phyloP scores from a whole-genome alignment of 2,797 vertebrate genomes.

The Sebastes matsubarae region DNA sequence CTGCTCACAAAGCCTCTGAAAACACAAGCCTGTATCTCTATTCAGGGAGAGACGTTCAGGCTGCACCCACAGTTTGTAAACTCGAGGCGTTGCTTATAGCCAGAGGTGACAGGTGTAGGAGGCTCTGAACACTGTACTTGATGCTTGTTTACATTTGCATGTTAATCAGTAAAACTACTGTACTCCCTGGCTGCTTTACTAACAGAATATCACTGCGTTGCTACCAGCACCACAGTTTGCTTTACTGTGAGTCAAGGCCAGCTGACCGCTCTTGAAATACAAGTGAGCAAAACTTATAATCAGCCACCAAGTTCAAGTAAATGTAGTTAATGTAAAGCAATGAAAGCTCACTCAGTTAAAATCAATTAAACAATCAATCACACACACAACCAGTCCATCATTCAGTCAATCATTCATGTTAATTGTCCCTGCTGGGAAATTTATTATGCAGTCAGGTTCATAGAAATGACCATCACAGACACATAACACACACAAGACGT shows the following conservation, averaged over 20 bases:
- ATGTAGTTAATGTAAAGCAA: background rate
- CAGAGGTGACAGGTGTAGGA: slow-evolving; percentile 51
- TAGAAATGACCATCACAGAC: background rate
- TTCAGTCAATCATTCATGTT: slow-evolving; percentile 15
- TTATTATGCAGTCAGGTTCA: background rate
- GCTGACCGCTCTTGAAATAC: background rate
- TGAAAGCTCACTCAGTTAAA: background rate
- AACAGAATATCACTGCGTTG: background rate
- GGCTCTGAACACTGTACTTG: background rate
- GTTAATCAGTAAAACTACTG: slow-evolving; percentile 27
- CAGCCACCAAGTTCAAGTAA: background rate
- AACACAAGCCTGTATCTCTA: slow-evolving; percentile 46
- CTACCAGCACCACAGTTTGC: background rate
- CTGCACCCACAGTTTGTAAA: slow-evolving; percentile 29
- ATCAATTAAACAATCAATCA: slow-evolving; percentile 21
- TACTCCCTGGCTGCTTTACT: background rate
- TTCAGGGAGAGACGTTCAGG: slow-evolving; percentile 10
- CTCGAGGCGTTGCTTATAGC: slow-evolving; percentile 34
- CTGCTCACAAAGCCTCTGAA: slow-evolving; percentile 47
- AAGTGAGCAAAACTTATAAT: background rate
- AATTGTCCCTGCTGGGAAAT: slow-evolving; percentile 11
- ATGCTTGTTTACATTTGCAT: slow-evolving; percentile 40
- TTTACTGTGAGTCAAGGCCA: background rate
- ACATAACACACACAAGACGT: background rate
- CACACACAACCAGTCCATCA: background rate